A percentile compares a stretch with the other conserved stretches of the same genome.
Conservation (phyloP, 2,888 invertebrate genomes). For the Netelia fuscicornis region DNA sequence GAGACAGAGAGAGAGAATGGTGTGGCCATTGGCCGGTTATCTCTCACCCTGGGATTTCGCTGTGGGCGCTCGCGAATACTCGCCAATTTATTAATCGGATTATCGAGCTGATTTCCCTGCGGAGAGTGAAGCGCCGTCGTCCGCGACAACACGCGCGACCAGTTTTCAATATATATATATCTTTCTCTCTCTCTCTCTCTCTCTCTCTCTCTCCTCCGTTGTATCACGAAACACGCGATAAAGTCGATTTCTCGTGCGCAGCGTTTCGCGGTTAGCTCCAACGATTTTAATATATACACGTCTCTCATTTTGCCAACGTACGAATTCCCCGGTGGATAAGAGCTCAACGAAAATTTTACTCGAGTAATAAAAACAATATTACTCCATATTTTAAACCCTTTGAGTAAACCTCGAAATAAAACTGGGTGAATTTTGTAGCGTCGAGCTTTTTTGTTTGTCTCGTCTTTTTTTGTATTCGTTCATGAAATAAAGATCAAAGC, state of each 20-base stretch:
- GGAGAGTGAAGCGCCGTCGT: conserved; percentile 75
- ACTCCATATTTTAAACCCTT: neutral
- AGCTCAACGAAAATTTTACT: conserved; percentile 26
- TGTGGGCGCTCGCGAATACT: conserved; percentile 70
- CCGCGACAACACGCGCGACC: conserved; percentile 50
- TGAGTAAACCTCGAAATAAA: too few species aligned
- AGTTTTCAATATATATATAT: conserved; percentile 29
- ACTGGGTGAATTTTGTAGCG: too few species aligned
- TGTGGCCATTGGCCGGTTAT: conserved; percentile 24
- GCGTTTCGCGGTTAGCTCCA: conserved; percentile 46
- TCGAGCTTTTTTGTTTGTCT: too few species aligned
- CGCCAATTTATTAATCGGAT: conserved; percentile 84
- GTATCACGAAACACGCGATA: conserved; percentile 68
- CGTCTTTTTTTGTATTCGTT: too few species aligned
- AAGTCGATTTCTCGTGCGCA: conserved; percentile 69
- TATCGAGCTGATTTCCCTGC: conserved; percentile 84
- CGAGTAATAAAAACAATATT: neutral
- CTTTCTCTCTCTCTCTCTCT: neutral
- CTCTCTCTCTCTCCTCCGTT: neutral
- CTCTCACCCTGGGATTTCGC: conserved; percentile 47
- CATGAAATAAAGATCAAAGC: too few species aligned
- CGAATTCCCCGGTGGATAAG: conserved; percentile 14
- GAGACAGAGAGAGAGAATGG: neutral
- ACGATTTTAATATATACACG: conserved; percentile 45
- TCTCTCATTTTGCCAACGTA: conserved; percentile 20